These are phyloP conservation scores for Drosophila oshimai DNA, from an alignment of 1,140 invertebrate genomes.

Conservation along the genomic window DNA sequence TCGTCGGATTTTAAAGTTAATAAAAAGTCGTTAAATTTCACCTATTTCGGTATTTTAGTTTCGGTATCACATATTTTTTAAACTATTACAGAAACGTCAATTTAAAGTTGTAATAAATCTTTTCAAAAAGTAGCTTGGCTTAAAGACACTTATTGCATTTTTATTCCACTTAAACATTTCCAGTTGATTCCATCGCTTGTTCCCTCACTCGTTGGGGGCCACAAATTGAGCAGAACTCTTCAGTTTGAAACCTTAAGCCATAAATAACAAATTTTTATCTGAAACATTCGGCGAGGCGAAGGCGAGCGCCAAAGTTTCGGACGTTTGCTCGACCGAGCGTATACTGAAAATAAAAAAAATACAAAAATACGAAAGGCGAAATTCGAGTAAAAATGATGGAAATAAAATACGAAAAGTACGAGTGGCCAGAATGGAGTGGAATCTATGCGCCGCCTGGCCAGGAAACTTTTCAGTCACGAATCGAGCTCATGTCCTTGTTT, in stretches of 20 bases:
- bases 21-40: no score
- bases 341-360: constrained; percentile 28
- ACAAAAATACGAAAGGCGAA: constrained; percentile 39
- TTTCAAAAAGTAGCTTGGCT: background rate
- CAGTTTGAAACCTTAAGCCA: constrained; percentile 51
- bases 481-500: constrained; percentile 77
- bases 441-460: constrained; percentile 38
- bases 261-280: constrained; percentile 66
- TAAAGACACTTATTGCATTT: constrained; percentile 19
- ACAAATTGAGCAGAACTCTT: constrained; percentile 46
- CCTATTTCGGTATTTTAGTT: no score
- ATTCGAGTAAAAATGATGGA: constrained; percentile 72
- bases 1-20: no score
- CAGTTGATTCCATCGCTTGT: background rate
- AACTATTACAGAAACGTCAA: no score
- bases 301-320: constrained; percentile 59
- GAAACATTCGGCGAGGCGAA: constrained; percentile 51
- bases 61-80: no score
- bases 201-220: constrained; percentile 8
- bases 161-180: constrained; percentile 10
- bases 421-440: constrained; percentile 19
- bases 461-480: constrained; percentile 75
- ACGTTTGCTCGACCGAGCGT: constrained; percentile 53
- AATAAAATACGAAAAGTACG: constrained; percentile 76
- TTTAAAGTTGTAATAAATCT: background rate